Evolutionary conservation across 2,113 vertebrate species (phyloP).

Genomic region (Nymphicus hollandicus): DNA sequence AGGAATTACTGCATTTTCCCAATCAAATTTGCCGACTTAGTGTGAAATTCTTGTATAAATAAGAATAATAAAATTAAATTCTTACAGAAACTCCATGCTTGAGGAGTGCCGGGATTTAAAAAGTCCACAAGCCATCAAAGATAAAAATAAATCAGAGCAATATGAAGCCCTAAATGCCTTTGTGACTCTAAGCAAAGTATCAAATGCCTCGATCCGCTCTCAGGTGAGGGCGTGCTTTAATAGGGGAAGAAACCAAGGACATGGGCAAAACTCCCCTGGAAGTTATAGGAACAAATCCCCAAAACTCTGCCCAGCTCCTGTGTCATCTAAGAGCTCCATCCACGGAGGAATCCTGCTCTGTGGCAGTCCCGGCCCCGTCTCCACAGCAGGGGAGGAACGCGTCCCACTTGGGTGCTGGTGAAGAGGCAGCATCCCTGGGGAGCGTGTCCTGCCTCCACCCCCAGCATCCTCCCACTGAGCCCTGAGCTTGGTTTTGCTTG

Average conservation of each 20-base stretch:
- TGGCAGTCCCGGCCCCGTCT: background rate
- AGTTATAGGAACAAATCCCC: background rate
- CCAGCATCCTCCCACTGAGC: background rate
- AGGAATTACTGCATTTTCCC: background rate
- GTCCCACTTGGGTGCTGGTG: rapidly evolving
- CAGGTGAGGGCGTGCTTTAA: background rate
- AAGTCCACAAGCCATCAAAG: background rate
- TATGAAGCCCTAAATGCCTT: background rate
- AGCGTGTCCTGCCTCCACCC: background rate
- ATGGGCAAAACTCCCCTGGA: background rate
- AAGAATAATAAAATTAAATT: background rate
- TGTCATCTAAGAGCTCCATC: background rate
- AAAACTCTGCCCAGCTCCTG: background rate
- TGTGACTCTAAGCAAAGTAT: background rate
- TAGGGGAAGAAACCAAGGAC: rapidly evolving
- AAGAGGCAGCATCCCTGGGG: background rate
- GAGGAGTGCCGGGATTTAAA: background rate
- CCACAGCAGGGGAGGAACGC: rapidly evolving
- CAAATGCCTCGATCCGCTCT: background rate
- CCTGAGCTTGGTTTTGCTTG: background rate
- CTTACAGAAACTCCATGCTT: background rate
- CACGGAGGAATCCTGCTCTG: background rate
- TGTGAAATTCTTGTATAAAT: background rate
- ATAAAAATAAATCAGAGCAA: background rate
- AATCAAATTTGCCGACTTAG: rapidly evolving